Base-by-base conservation (phyloP, 2,888 invertebrate species). In the Raillietiella orientalis region DNA sequence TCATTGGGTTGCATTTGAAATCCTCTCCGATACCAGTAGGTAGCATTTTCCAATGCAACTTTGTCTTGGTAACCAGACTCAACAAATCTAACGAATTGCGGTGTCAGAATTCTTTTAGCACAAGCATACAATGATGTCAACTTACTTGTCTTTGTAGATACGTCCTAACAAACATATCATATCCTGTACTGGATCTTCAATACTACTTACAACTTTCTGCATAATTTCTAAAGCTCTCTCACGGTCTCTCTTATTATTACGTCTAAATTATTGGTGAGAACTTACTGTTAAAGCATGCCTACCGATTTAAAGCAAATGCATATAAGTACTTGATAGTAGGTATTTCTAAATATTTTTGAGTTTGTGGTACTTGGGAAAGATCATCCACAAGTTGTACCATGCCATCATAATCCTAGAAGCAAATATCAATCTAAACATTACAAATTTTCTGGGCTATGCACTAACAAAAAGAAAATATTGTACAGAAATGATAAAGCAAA, bases 1-100 rank as follows among this genome's bases (percentile, higher is more conserved):
- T 93, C 93, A 46, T 93, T 84, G 2, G 90, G 93, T 44, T 93
- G 90, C 24, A 87, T 71, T 48, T 90, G 82, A 45, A 96, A 96
- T 25, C 84, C 87, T 49, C 79, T 75, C 37, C 84, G 58, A 45
- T 90, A 90, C 96, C 93, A 93, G 45, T 71, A 63, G 37, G 93
- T 93, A 26, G 96, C 93, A 50, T 70, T 66, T 27, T 67, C 62
- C 36, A 93, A 55, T 41, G 79, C 77, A 24, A 70, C 67, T 36
- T 61, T 58, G 43, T 96, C 90, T 3, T 58, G 58, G 44, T 87
- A 84, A 35, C 70, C 65, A 22, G 87, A 84, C 52, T 93, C 90
- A 8, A 90, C 79, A 50, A 93, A 96, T 43, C 74, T 82, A 47
- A 79, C 79, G 47, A n/a, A n/a, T n/a, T n/a, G n/a, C n/a, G n/a